A percentile compares a stretch with the other conserved stretches of the same genome.
Evolutionary conservation across 1,140 invertebrate species (phyloP).

Genomic region (Apocrypta bakeri): DNA sequence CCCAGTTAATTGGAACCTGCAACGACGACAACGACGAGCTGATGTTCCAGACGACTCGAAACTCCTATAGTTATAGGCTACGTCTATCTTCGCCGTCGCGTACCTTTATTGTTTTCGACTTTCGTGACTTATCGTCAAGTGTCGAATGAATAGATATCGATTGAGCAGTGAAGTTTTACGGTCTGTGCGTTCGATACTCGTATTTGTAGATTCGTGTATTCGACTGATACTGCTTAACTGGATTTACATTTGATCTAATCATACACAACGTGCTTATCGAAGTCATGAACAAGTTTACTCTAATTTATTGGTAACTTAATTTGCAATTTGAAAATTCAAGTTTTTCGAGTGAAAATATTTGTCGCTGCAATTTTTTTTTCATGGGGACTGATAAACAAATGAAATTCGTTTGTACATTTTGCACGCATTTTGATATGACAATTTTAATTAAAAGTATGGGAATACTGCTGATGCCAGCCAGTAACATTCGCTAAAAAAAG

Average conservation of each 20-base stretch:
- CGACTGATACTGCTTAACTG: too few species aligned
- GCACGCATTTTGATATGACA: background rate
- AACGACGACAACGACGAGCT: background rate
- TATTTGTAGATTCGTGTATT: background rate
- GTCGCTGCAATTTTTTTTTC: too few species aligned
- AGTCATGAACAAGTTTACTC: too few species aligned
- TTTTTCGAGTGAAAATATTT: too few species aligned
- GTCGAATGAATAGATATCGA: background rate
- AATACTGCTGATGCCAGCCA: background rate
- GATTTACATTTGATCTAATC: too few species aligned
- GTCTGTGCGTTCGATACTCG: background rate
- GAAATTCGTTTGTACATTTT: too few species aligned
- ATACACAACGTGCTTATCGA: too few species aligned
- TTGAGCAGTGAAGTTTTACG: background rate
- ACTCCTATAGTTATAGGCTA: background rate
- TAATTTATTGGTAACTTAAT: too few species aligned
- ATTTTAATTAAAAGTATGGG: background rate
- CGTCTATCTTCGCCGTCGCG: background rate
- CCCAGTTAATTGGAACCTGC: background rate
- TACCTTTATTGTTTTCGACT: background rate
- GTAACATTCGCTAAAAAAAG: background rate
- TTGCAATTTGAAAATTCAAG: too few species aligned
- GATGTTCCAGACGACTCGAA: too few species aligned
- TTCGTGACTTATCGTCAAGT: background rate
- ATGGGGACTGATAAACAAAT: too few species aligned